These are phyloP conservation scores for Delia radicum DNA, from an alignment of 1,140 invertebrate species.

Conservation along the genomic window DNA sequence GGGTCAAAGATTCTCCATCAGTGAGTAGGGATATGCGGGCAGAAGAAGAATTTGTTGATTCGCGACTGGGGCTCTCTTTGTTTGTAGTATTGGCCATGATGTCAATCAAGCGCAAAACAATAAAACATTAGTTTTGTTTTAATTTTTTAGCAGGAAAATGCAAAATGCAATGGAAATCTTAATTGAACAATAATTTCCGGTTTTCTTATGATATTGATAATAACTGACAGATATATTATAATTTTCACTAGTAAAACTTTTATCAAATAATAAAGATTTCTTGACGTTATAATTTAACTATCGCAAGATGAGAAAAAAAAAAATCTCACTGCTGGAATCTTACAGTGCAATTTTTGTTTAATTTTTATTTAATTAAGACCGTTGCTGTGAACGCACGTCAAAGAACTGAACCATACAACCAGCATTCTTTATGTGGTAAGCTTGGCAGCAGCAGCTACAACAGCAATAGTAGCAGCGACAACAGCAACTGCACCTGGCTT, in stretches of 20 bases:
- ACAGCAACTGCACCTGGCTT: conserved; percentile 9
- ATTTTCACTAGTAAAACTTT: background rate
- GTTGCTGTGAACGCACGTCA: background rate
- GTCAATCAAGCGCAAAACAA: background rate
- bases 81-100: conserved; percentile 30
- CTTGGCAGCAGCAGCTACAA: background rate
- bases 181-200: background rate
- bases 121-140: background rate
- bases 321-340: background rate
- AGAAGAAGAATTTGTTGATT: conserved; percentile 50
- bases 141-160: background rate
- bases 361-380: background rate
- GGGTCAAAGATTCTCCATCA: conserved; percentile 45
- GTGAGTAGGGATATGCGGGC: conserved; percentile 47
- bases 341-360: conserved; percentile 9
- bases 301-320: no score
- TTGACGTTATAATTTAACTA: background rate
- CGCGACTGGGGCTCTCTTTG: conserved; percentile 54
- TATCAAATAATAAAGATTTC: background rate
- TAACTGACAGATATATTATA: background rate
- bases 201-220: background rate
- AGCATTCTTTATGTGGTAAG: conserved; percentile 19
- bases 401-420: conserved; percentile 13
- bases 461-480: background rate
- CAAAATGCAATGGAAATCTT: conserved; percentile 1